phyloP scores from a whole-genome alignment of 2,888 invertebrate genomes.

The Serrognathus titanus region DNA sequence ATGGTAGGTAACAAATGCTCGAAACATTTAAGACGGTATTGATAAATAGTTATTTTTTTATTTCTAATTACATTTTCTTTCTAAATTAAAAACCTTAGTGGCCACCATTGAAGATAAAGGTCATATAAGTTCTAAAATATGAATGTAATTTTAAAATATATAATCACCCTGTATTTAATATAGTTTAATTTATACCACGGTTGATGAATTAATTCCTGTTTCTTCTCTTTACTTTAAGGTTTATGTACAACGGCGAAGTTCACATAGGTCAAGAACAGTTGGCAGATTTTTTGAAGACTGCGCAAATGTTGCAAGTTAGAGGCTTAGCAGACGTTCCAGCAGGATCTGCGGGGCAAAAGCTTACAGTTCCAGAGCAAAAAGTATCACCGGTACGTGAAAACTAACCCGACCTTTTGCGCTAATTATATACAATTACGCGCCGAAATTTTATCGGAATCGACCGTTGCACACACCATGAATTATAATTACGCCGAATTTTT shows the following conservation, averaged over 20 bases:
- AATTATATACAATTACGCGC: neutral
- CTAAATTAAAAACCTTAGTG: too few species aligned
- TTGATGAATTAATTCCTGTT: neutral
- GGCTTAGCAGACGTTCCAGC: conserved; percentile 78
- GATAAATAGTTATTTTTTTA: too few species aligned
- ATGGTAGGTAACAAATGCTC: too few species aligned
- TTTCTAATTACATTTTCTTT: too few species aligned
- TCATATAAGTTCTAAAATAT: too few species aligned
- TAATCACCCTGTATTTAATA: neutral
- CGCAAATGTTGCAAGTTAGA: conserved; percentile 82
- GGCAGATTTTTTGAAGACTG: conserved; percentile 81
- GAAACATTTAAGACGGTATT: too few species aligned
- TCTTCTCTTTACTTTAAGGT: conserved; percentile 51
- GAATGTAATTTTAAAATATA: too few species aligned
- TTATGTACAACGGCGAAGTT: conserved; percentile 91
- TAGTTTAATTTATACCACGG: neutral
- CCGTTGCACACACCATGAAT: neutral
- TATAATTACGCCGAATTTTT: neutral
- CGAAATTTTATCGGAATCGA: neutral
- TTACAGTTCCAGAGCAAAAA: conserved; percentile 57
- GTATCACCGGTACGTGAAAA: conserved; percentile 64
- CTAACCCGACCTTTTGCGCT: neutral
- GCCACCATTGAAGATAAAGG: too few species aligned
- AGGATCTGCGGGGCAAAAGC: conserved; percentile 46
- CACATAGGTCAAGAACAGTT: conserved; percentile 85